Evolutionary conservation across 2,797 vertebrate genomes (phyloP), one percentile per base, ranked within the genome.

Genomic region (Discoglossus pictus): DNA sequence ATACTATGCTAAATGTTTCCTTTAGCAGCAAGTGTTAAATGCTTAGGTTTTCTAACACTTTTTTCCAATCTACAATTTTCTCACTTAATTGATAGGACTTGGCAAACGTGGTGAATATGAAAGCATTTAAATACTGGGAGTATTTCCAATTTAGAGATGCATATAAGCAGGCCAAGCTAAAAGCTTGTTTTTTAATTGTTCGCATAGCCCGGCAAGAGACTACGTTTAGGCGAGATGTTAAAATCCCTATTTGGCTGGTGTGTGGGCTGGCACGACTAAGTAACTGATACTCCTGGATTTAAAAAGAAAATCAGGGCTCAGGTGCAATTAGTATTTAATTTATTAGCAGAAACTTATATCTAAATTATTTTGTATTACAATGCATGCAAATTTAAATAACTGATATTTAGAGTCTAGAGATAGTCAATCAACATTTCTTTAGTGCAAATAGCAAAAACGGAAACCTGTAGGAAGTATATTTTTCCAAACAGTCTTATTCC

Each of bases 81-180:
- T 55, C 17, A 23, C 15, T 38, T 38, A 55, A 39, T 39, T 55
- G 53, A 39, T 55, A 55, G 53, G 53, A 55, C 31, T 39, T 55
- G 53, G 53, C 53, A 55, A 39, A 55, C 40, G 18, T 23, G 18
- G 11, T 15, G 16, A 18, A 38, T 55, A 39, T 36, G 34, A 39
- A 55, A 23, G 53, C 6, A 39, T 55, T 55, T 23, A 18, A 38
- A 55, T 55, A 55, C 53, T 55, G 53, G 53, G 53, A 55, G 31
- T 55, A 39, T 39, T 55, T 55, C 53, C 53, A 55, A 54, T 10
- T 39, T n/a, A 39, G 53, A 55, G 34, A 36, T 55, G 53, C 34
- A 36, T 38, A 39, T 12, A 55, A 55, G 16, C 34, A 55, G 35
- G 36, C 53, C 53, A 55, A 73, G 20, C 11, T 55, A 40, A 20